These are phyloP conservation scores for Uropsilus gracilis DNA, from an alignment of 2,113 vertebrate genomes.

Conservation along the genomic window DNA sequence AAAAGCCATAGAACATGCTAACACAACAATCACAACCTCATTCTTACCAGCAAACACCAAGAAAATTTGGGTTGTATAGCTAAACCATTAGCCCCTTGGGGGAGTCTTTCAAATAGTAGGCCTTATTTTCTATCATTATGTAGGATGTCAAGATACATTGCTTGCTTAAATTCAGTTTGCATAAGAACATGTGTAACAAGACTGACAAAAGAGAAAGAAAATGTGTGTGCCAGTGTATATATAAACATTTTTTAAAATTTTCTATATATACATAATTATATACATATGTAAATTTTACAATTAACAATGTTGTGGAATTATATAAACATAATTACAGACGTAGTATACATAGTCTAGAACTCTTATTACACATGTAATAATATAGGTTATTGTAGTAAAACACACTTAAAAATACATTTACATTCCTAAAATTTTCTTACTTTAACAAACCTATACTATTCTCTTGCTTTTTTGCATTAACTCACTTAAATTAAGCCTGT, in stretches of 20 bases:
- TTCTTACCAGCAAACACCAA: not conserved
- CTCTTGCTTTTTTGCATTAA: not conserved
- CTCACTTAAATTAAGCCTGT: not conserved
- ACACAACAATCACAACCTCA: not conserved
- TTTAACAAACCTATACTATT: not conserved
- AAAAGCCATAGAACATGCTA: not conserved
- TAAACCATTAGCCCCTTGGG: not conserved
- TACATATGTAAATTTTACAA: no score
- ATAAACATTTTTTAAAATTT: not conserved
- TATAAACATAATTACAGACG: no score
- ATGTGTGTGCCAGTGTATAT: not conserved
- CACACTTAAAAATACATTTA: slow-evolving; percentile 27
- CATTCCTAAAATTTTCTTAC: not conserved
- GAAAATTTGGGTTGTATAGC: not conserved
- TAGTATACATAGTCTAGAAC: not conserved
- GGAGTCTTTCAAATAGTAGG: not conserved
- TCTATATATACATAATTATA: not conserved
- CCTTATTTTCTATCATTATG: not conserved
- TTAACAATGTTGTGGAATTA: no score
- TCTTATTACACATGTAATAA: not conserved
- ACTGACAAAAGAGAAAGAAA: not conserved
- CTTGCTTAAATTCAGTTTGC: not conserved
- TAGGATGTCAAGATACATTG: not conserved
- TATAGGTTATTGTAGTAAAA: slow-evolving; percentile 19
- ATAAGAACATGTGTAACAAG: not conserved